Conservation (phyloP, 2,888 invertebrate species). For the Megastigmus dorsalis region DNA sequence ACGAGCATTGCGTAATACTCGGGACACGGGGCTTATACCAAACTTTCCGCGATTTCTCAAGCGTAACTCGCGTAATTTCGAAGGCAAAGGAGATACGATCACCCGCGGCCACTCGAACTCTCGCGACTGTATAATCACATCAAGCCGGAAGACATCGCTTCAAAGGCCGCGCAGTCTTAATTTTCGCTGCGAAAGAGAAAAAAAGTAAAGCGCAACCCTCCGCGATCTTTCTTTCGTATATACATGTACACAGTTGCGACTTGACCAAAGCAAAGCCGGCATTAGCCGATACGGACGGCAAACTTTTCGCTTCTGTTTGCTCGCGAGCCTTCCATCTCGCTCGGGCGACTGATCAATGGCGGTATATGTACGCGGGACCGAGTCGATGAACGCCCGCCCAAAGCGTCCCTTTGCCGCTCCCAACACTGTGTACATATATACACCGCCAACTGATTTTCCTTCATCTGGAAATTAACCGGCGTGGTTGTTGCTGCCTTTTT, state of each 20-base stretch:
- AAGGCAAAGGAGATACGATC: no score
- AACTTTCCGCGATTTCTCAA: not conserved
- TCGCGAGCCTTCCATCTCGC: not conserved
- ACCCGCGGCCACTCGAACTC: no score
- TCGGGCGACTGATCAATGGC: slow-evolving; percentile 18
- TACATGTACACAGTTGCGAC: not conserved
- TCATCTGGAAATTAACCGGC: slow-evolving; percentile 21
- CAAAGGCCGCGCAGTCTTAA: not conserved
- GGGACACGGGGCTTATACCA: not conserved
- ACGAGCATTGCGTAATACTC: not conserved
- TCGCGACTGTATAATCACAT: not conserved
- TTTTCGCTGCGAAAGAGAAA: not conserved
- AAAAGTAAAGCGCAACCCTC: not conserved
- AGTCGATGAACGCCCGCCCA: not conserved
- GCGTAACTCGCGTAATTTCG: not conserved
- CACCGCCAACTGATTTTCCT: slow-evolving; percentile 23
- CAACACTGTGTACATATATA: not conserved
- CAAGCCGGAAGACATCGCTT: not conserved
- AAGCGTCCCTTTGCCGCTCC: slow-evolving; percentile 23
- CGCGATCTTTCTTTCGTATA: not conserved
- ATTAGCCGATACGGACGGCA: not conserved
- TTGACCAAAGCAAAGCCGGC: not conserved
- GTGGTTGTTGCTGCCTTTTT: not conserved
- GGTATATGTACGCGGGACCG: no score
- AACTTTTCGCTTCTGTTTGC: slow-evolving; percentile 29